These are phyloP conservation scores for Planococcus citri DNA, from an alignment of 1,140 invertebrate genomes.

Conservation along the genomic window DNA sequence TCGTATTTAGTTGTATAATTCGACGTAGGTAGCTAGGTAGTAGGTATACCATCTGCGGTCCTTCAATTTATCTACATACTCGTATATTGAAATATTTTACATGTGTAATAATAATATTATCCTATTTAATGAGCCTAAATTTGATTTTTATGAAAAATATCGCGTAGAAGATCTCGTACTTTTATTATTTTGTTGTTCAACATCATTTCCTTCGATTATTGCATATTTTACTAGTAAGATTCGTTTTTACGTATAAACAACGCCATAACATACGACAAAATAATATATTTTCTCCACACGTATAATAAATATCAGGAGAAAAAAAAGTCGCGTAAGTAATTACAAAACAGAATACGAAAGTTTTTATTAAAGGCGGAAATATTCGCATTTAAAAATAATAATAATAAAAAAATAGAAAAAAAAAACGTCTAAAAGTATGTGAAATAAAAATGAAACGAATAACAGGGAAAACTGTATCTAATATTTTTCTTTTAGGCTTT, in stretches of 20 bases:
- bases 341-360: constrained; percentile 3
- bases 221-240: background rate
- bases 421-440: background rate
- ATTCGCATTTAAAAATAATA: background rate
- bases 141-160: too few species aligned
- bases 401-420: background rate
- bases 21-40: too few species aligned
- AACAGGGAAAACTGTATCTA: constrained; percentile 14
- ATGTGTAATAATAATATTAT: too few species aligned
- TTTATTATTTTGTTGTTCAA: too few species aligned
- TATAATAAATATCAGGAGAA: background rate
- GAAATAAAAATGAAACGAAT: background rate
- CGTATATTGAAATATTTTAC: too few species aligned
- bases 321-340: constrained; percentile 4
- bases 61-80: too few species aligned
- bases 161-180: too few species aligned
- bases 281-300: background rate
- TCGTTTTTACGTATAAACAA: background rate
- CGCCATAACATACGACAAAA: background rate
- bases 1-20: too few species aligned
- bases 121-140: too few species aligned
- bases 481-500: constrained; percentile 16
- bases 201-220: background rate
- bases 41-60: too few species aligned
- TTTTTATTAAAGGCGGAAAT: background rate